These are phyloP conservation scores for Microtus pennsylvanicus DNA, from an alignment of 2,113 vertebrate genomes.

Conservation along the genomic window DNA sequence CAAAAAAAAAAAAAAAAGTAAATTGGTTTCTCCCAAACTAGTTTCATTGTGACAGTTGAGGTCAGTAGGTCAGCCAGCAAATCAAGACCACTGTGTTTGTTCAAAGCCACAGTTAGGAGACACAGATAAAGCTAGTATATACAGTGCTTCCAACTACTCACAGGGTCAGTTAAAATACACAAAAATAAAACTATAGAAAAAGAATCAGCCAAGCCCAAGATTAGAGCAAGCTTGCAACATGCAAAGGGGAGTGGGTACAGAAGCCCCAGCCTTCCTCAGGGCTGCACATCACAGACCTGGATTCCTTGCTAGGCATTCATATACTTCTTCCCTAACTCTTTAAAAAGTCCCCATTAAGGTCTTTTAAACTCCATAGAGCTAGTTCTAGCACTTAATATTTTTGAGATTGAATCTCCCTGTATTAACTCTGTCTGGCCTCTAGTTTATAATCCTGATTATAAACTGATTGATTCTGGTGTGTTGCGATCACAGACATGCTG, in stretches of 20 bases:
- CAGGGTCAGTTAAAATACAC: conserved; percentile 19
- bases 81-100: background rate
- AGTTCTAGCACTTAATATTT: background rate
- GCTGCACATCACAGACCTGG: background rate
- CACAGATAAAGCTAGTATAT: no score
- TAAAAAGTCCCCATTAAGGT: conserved; percentile 30
- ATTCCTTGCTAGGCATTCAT: background rate
- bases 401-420: background rate
- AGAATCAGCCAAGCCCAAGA: background rate
- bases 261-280: background rate
- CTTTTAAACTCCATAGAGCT: conserved; percentile 44
- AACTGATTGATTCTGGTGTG: no score
- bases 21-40: conserved; percentile 34
- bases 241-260: background rate
- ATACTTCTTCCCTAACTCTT: conserved; percentile 40
- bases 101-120: background rate
- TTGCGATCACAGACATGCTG: background rate
- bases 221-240: background rate
- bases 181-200: background rate
- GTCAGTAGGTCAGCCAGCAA: background rate
- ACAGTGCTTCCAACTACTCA: background rate
- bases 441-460: background rate
- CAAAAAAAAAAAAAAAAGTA: background rate
- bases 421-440: background rate
- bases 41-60: background rate